Evolutionary conservation across 2,113 vertebrate genomes (phyloP).

Genomic region (Protobothrops flavoviridis): DNA sequence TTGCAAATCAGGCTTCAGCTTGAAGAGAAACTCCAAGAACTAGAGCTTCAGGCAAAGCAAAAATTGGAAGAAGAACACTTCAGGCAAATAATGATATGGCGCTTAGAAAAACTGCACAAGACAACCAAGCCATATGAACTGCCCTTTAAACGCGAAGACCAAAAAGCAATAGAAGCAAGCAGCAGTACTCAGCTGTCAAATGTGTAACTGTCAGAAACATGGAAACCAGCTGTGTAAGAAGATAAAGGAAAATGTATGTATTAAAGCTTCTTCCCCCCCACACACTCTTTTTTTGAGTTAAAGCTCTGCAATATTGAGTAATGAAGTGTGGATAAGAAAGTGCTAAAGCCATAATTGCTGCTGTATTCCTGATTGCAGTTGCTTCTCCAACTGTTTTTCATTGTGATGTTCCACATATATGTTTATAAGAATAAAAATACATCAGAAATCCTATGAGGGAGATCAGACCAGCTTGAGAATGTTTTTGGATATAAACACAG

Average conservation of each 20-base stretch:
- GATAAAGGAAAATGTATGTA: not conserved
- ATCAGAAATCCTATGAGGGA: not conserved
- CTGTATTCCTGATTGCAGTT: not conserved
- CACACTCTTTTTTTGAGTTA: not conserved
- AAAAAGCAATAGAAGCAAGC: not conserved
- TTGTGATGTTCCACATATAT: not conserved
- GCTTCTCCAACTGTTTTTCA: not conserved
- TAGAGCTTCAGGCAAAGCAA: constrained; percentile 41
- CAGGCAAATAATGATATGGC: constrained; percentile 50
- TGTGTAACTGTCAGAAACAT: constrained; percentile 3
- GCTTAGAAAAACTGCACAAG: constrained; percentile 50
- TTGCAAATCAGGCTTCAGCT: constrained; percentile 13
- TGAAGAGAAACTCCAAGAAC: constrained; percentile 12
- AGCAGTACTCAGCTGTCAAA: not conserved
- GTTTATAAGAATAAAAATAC: not conserved
- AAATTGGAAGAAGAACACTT: constrained; percentile 25
- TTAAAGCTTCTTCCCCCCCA: not conserved
- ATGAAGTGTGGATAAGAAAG: not conserved
- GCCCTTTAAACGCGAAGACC: not conserved
- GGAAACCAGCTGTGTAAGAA: not conserved
- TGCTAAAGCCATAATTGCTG: not conserved
- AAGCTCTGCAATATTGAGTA: not conserved
- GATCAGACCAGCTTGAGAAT: not conserved
- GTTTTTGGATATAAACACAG: not conserved
- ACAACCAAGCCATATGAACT: constrained; percentile 56